Evolutionary conservation across 1,140 invertebrate genomes (phyloP).

Genomic region (Papilio xuthus): DNA sequence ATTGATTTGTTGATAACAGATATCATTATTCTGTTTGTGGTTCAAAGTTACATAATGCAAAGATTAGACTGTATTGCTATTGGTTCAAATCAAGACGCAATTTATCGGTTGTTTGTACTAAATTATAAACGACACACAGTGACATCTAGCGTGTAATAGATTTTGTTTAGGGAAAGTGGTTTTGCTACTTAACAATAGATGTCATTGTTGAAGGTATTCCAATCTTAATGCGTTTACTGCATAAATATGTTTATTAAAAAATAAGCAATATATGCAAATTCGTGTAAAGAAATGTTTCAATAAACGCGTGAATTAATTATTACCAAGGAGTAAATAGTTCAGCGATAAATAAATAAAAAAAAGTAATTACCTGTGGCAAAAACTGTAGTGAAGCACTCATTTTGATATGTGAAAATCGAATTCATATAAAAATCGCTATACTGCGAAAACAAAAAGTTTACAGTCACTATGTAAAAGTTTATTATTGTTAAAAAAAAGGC

Average conservation of each 20-base stretch:
- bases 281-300: too few species aligned
- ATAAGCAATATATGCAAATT: too few species aligned
- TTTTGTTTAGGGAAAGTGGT: not conserved
- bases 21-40: constrained; percentile 19
- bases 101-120: not conserved
- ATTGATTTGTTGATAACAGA: not conserved
- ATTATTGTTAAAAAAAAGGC: too few species aligned
- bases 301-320: too few species aligned
- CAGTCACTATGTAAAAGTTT: too few species aligned
- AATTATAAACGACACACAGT: not conserved
- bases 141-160: not conserved
- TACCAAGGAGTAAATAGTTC: too few species aligned
- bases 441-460: not conserved
- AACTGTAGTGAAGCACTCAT: not conserved
- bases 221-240: not conserved
- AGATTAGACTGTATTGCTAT: not conserved
- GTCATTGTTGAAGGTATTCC: not conserved
- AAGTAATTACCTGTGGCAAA: not conserved
- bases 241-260: too few species aligned
- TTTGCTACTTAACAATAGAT: not conserved
- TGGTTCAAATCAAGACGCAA: not conserved
- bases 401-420: not conserved
- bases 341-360: not conserved
- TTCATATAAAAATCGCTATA: not conserved
- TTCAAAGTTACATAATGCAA: constrained; percentile 13